Evolutionary conservation across 2,113 vertebrate genomes (phyloP).

Genomic region (Picathartes gymnocephalus): DNA sequence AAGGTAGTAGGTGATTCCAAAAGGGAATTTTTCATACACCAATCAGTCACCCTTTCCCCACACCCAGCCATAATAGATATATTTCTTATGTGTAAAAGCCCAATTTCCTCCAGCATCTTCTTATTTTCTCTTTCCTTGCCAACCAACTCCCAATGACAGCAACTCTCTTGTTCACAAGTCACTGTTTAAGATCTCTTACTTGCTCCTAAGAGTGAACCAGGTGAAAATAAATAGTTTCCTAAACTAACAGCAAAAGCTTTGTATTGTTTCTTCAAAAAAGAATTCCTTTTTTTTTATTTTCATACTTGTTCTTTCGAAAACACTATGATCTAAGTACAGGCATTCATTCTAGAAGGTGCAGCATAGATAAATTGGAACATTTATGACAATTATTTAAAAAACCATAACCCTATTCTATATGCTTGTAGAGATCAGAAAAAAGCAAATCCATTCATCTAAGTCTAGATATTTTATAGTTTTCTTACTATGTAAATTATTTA

Average conservation of each 20-base stretch:
- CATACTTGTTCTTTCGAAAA: neutral
- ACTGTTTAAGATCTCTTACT: neutral
- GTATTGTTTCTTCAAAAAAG: neutral
- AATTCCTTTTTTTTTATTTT: neutral
- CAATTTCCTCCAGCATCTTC: neutral
- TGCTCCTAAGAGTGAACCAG: neutral
- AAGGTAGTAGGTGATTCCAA: neutral
- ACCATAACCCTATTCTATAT: neutral
- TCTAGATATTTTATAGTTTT: neutral
- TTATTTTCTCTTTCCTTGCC: neutral
- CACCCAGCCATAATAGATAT: neutral
- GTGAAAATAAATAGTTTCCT: neutral
- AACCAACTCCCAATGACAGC: neutral
- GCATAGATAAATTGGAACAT: neutral
- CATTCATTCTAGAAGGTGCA: neutral
- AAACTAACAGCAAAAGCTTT: neutral
- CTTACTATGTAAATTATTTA: neutral
- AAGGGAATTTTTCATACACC: neutral
- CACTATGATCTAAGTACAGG: neutral
- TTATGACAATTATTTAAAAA: neutral
- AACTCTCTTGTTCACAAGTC: neutral
- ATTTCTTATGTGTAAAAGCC: neutral
- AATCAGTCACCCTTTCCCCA: neutral
- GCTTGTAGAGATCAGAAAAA: neutral
- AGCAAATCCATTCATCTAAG: neutral